phyloP scores from a whole-genome alignment of 2,888 invertebrate genomes.

The Mylabris sibirica region DNA sequence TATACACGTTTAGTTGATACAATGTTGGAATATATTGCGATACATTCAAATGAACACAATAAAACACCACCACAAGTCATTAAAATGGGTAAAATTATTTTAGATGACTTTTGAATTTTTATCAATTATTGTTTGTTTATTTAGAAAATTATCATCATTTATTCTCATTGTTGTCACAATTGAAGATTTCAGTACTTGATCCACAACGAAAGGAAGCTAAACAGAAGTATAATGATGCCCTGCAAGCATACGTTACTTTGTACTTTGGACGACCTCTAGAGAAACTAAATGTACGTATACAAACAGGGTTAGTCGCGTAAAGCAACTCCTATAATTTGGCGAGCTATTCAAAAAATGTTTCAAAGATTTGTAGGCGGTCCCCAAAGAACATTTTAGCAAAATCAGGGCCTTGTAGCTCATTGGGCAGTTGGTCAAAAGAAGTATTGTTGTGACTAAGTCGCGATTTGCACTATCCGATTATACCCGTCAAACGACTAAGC shows the following conservation, averaged over 20 bases:
- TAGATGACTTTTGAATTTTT: neutral
- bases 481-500: no score
- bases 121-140: slow-evolving; percentile 17
- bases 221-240: slow-evolving; percentile 86
- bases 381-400: no score
- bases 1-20: slow-evolving; percentile 80
- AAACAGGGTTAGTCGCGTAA: no score
- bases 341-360: no score
- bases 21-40: slow-evolving; percentile 82
- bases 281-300: slow-evolving; percentile 83
- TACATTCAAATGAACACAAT: slow-evolving; percentile 82
- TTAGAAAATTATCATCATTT: slow-evolving; percentile 95
- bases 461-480: no score
- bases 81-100: slow-evolving; percentile 73
- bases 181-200: slow-evolving; percentile 91
- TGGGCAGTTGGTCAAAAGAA: no score
- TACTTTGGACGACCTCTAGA: slow-evolving; percentile 94
- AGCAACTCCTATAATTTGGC: no score
- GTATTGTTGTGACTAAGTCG: no score
- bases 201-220: slow-evolving; percentile 88
- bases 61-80: slow-evolving; percentile 94
- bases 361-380: no score
- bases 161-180: slow-evolving; percentile 82
- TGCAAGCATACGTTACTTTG: slow-evolving; percentile 90
- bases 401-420: no score